Percentiles rank a stretch among this genome's conserved stretches.
Evolutionary conservation across 1,140 invertebrate species (phyloP).

Genomic region (Ctenoplectra terminalis): DNA sequence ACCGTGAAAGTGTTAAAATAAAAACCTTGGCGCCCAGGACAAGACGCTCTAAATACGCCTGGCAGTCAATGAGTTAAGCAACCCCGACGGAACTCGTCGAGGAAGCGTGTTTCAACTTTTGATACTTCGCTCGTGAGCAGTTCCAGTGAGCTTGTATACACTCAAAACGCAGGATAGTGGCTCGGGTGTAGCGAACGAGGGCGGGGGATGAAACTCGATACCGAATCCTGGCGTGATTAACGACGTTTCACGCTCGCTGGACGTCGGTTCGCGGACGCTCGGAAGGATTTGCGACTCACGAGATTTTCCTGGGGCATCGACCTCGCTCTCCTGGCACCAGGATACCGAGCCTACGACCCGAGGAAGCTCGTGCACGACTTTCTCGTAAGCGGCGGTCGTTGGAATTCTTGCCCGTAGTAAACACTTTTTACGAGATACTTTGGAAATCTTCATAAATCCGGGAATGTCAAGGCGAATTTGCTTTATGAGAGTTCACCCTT

Average conservation of each 20-base stretch:
- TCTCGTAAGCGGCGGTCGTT: slow-evolving; percentile 57
- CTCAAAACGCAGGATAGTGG: slow-evolving; percentile 47
- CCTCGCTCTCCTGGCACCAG: slow-evolving; percentile 59
- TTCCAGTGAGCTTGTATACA: too few species aligned
- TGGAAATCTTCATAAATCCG: slow-evolving; percentile 65
- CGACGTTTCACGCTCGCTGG: slow-evolving; percentile 78
- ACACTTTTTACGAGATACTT: slow-evolving; percentile 64
- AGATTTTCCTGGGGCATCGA: slow-evolving; percentile 77
- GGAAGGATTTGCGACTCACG: slow-evolving; percentile 78
- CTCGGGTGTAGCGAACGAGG: slow-evolving; percentile 30
- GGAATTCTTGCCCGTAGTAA: slow-evolving; percentile 63
- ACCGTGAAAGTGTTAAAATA: too few species aligned
- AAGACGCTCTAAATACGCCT: too few species aligned
- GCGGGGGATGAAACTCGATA: slow-evolving; percentile 81
- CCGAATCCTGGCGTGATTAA: slow-evolving; percentile 80
- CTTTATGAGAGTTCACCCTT: slow-evolving; percentile 35
- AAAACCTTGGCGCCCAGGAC: too few species aligned
- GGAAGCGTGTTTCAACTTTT: slow-evolving; percentile 22
- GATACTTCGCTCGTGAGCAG: slow-evolving; percentile 16
- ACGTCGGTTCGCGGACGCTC: slow-evolving; percentile 72
- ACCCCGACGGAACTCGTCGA: not conserved
- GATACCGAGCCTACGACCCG: slow-evolving; percentile 41
- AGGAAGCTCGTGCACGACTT: slow-evolving; percentile 62
- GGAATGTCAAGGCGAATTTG: slow-evolving; percentile 60
- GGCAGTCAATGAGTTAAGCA: too few species aligned